Evolutionary conservation across 2,113 vertebrate species (phyloP).

Genomic region (Phaethon lepturus): DNA sequence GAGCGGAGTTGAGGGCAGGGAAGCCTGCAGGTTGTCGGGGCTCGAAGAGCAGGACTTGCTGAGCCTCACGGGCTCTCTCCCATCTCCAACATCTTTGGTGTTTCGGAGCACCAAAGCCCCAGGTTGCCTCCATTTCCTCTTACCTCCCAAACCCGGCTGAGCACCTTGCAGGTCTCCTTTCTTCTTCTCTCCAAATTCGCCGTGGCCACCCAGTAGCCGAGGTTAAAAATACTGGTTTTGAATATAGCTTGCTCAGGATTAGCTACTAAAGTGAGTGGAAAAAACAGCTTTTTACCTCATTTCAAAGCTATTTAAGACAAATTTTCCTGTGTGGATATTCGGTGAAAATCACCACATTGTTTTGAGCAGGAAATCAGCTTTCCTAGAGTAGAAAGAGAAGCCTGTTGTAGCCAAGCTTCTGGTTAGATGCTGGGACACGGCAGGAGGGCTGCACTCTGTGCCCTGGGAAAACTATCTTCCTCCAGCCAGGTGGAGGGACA

Average conservation of each 20-base stretch:
- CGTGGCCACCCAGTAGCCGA: neutral
- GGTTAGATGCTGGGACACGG: neutral
- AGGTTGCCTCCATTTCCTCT: neutral
- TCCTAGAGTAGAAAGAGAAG: neutral
- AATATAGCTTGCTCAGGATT: neutral
- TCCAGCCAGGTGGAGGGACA: neutral
- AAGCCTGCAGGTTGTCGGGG: neutral
- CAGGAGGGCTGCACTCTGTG: neutral
- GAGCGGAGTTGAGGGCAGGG: neutral
- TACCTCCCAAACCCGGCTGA: neutral
- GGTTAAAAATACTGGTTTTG: neutral
- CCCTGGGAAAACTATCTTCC: neutral
- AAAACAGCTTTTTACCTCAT: neutral
- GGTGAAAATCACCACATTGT: neutral
- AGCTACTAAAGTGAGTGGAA: neutral
- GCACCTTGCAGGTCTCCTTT: neutral
- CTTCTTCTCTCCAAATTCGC: neutral
- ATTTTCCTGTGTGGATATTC: neutral
- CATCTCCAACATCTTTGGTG: accelerated
- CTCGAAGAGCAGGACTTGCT: neutral
- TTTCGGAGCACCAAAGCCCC: neutral
- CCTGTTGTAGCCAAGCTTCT: neutral
- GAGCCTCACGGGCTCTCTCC: neutral
- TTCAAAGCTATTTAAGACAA: neutral
- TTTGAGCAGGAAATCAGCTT: neutral